phyloP scores from a whole-genome alignment of 2,113 vertebrate species.

The Bubo blakistoni region DNA sequence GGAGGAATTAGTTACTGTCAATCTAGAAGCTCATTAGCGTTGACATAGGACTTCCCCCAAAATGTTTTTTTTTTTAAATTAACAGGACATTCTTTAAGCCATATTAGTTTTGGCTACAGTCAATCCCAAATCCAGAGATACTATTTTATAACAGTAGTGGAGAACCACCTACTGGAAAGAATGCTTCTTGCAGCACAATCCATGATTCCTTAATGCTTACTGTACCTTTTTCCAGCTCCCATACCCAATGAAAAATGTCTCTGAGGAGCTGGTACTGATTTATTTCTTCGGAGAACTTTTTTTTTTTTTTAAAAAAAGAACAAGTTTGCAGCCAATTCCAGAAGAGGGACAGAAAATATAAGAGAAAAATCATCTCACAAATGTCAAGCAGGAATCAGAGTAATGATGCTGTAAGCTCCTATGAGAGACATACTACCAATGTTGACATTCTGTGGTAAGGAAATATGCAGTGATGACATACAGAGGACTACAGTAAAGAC shows the following conservation, averaged over 20 bases:
- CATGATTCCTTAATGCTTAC: background rate
- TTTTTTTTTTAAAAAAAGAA: too few species aligned
- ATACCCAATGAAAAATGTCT: background rate
- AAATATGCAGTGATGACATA: background rate
- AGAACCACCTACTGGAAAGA: conserved; percentile 11
- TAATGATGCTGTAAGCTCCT: background rate
- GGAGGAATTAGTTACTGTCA: background rate
- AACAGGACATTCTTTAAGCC: background rate
- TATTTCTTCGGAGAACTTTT: background rate
- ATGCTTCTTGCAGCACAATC: background rate
- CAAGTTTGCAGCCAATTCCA: background rate
- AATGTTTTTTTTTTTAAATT: background rate
- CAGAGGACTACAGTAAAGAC: background rate
- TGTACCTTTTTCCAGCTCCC: background rate
- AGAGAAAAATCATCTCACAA: background rate
- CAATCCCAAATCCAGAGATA: background rate
- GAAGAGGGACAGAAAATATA: background rate
- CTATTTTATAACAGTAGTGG: background rate
- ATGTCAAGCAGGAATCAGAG: background rate
- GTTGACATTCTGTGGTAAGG: background rate
- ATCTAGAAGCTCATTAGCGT: background rate
- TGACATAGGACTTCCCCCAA: background rate
- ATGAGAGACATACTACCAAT: background rate
- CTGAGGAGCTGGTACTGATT: background rate
- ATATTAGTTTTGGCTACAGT: background rate